phyloP scores from a whole-genome alignment of 2,888 invertebrate genomes.

The Taphrorychus bicolor region DNA sequence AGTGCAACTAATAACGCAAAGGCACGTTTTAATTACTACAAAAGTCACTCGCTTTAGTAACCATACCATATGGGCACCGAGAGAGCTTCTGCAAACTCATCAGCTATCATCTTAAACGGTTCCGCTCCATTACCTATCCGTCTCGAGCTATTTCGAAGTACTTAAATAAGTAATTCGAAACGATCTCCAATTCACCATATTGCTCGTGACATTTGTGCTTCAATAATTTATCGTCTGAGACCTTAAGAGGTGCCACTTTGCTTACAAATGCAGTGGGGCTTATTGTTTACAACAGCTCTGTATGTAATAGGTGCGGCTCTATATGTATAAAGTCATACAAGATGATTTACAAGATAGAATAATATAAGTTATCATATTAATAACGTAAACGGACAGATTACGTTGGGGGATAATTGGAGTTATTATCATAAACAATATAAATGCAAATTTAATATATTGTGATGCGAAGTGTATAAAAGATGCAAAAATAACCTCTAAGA shows the following conservation, averaged over 20 bases:
- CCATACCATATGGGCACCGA: background rate
- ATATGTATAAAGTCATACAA: too few species aligned
- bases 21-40: background rate
- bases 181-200: too few species aligned
- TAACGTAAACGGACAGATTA: slow-evolving; percentile 7
- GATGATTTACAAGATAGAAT: too few species aligned
- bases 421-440: slow-evolving; percentile 34
- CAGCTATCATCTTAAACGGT: slow-evolving; percentile 2
- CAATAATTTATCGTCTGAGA: background rate
- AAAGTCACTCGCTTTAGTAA: background rate
- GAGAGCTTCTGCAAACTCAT: background rate
- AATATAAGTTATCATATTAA: background rate
- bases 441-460: slow-evolving; percentile 18
- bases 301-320: too few species aligned
- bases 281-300: too few species aligned
- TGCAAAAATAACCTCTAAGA: too few species aligned
- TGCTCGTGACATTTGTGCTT: background rate
- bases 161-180: background rate
- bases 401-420: background rate
- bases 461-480: background rate
- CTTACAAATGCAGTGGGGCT: too few species aligned
- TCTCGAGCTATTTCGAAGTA: background rate
- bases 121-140: background rate
- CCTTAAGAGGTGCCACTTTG: too few species aligned
- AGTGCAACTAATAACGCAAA: background rate